These are phyloP conservation scores for Drosophila paranaensis DNA, from an alignment of 2,888 invertebrate species.

Conservation along the genomic window DNA sequence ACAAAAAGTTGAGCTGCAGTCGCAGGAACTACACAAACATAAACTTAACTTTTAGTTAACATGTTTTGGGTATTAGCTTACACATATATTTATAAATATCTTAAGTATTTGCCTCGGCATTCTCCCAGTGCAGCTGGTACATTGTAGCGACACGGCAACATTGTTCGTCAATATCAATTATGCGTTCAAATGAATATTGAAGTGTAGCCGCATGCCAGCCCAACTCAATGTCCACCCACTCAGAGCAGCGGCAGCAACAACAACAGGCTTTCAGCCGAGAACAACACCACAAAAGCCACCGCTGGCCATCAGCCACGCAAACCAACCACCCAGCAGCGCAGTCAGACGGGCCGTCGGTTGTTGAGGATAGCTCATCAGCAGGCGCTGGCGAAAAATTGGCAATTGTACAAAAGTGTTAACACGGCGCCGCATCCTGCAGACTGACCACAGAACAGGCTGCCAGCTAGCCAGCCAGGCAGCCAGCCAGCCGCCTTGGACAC, in stretches of 20 bases:
- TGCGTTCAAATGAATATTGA: conserved; percentile 81
- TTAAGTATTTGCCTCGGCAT: not conserved
- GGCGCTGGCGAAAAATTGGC: conserved; percentile 69
- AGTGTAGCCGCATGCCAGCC: conserved; percentile 75
- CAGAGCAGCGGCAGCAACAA: not conserved
- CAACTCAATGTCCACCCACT: conserved; percentile 32
- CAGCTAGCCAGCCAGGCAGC: conserved; percentile 23
- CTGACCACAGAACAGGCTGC: conserved; percentile 66
- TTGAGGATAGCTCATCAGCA: conserved; percentile 58
- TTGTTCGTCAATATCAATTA: conserved; percentile 81
- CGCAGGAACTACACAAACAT: too few relatives aligned
- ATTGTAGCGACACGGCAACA: conserved; percentile 68
- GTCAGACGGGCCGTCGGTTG: conserved; percentile 2
- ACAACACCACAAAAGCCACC: conserved; percentile 64
- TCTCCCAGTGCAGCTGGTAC: conserved; percentile 44
- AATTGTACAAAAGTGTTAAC: conserved; percentile 81
- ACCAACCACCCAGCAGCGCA: conserved; percentile 11
- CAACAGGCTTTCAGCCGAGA: conserved; percentile 31
- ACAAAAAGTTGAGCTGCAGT: too few relatives aligned
- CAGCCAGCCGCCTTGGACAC: conserved; percentile 67
- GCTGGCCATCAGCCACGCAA: conserved; percentile 20
- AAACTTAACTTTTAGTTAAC: not conserved
- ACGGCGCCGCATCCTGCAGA: conserved; percentile 78
- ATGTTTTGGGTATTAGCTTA: not conserved
- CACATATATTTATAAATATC: not conserved